Evolutionary conservation across 1,140 invertebrate genomes (phyloP), one percentile per base, ranked within the genome.

Genomic region (Drosophila micromelanica): DNA sequence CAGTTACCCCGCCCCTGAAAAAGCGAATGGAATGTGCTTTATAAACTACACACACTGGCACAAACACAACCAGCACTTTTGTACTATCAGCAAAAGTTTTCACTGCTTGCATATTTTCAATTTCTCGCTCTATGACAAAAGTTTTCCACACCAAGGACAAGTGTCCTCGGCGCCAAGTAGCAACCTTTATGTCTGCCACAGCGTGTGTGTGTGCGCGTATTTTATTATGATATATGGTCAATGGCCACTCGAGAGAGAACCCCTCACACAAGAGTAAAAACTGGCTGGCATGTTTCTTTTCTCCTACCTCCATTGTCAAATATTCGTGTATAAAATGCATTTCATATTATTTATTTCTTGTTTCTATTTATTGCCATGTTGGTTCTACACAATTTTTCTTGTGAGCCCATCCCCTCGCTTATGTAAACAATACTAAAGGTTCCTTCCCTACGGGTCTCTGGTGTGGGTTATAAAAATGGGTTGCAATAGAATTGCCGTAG

Each of bases 91-190:
- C 64, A 55, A 77, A 80, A 85, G 87, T 23, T 85, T 87, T 65
- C 57, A 62, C 54, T 69, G 75, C 61, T 60, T 86, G 84, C 78
- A 89, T 86, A 82, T 86, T 86, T 89, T 89, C 84, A 82, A 82
- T 89, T 86, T 84, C 80, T 73, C 45, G 57, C 56, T 60, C 42
- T 65, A 78, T 65, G 64, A 87, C 68, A 87, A 82, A 86, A 86
- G 78, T 86, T 86, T 81, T 73, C 51, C 76, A 73, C 70, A 67
- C 63, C 65, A 74, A 74, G 72, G 72, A 74, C 72, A 74, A 74
- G 72, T 70, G 65, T 68, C 17, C 64, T 74, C 17, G 46, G 57
- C 49, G 57, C 42, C 57, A 61, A 70, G 70, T 59, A 54, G 54
- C 69, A 65, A 64, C 51, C 40, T 52, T 59, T 46, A 17, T 15